Base-by-base conservation (phyloP, 2,888 invertebrate species). In the Pristionchus japonicus region DNA sequence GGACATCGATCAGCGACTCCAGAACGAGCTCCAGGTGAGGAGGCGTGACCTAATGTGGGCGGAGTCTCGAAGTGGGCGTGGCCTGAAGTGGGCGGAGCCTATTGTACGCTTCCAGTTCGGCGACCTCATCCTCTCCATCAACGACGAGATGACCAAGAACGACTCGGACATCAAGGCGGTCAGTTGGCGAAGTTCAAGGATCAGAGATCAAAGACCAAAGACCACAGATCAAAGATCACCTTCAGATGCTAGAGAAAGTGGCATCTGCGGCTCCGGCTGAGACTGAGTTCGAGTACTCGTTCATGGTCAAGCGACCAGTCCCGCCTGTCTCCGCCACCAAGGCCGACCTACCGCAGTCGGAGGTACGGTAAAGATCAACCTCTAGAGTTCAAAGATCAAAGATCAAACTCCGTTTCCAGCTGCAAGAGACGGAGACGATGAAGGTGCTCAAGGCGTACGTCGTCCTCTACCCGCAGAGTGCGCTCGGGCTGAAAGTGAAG, bases 91-190 rank as follows among this genome's bases (percentile, higher is more conserved):
- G 61, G 61, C 61, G 61, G 17, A 23, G 57, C 57, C 57, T 57
- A 57, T 4, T 15, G 57, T n/a, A 27, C 0, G 23, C 61, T 27
- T 74, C 47, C 49, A 82, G 40, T 82, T 82, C 82, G 82, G 82
- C 47, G 82, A 82, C 49, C 82, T 82, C 82, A 82, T 82, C 49
- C 27, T 82, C 49, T 49, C 82, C 49, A 49, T 82, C 82, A 82
- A 82, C 49, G 82, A 52, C 49, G n/a, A 49, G 27, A 52, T 27
- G 49, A 82, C 49, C 49, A 49, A 47, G 82, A 82, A 23, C 49
- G 52, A 82, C 82, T 20, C 40, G n/a, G 82, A 82, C 27, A 82
- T 82, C 47, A 52, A 47, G 31, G 52, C 47, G 82, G 82, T 74
- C 7, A 6, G 74, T 64, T 31, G 31, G 3, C 67, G 34, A 67